Percentiles rank a stretch among this genome's conserved stretches.
These are phyloP conservation scores for Rotaria socialis DNA, from an alignment of 2,888 invertebrate genomes.

Conservation along the genomic window DNA sequence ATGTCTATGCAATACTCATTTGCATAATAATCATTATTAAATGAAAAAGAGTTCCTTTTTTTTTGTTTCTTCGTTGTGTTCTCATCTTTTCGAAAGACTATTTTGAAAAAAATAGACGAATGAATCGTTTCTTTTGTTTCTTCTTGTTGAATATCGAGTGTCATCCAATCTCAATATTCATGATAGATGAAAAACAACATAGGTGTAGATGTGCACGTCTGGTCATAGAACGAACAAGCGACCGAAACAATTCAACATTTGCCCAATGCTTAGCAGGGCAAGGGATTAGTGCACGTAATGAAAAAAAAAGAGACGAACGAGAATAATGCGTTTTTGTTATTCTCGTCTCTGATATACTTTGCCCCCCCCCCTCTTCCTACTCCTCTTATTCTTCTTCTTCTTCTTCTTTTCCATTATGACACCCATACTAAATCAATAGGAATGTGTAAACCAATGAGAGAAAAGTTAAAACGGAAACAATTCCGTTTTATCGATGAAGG, in stretches of 20 bases:
- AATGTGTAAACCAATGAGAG: conserved; percentile 5
- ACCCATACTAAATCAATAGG: conserved; percentile 19
- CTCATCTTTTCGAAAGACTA: background rate
- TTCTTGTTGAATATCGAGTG: conserved; percentile 16
- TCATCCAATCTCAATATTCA: conserved; percentile 20
- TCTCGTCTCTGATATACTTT: conserved; percentile 12
- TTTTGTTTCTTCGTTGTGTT: too few relatives aligned
- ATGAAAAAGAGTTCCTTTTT: too few relatives aligned
- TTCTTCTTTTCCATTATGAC: conserved; percentile 14
- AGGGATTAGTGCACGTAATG: conserved; percentile 26
- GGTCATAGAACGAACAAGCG: conserved; percentile 28
- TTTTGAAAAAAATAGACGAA: conserved; percentile 4
- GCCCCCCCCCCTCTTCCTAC: background rate
- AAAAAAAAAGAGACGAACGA: conserved; percentile 2
- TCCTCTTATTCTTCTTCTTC: background rate
- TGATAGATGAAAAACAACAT: conserved; percentile 29
- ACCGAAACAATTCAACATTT: conserved; percentile 26
- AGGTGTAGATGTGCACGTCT: conserved; percentile 26
- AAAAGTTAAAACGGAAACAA: background rate
- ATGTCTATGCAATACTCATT: conserved; percentile 18
- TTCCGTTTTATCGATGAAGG: conserved; percentile 29
- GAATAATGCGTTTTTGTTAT: conserved; percentile 12
- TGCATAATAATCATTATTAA: conserved; percentile 21
- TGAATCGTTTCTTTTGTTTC: background rate
- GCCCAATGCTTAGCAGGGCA: conserved; percentile 32